Evolutionary conservation across 2,797 vertebrate species (phyloP).

Genomic region (Amblyopsis hoosieri): DNA sequence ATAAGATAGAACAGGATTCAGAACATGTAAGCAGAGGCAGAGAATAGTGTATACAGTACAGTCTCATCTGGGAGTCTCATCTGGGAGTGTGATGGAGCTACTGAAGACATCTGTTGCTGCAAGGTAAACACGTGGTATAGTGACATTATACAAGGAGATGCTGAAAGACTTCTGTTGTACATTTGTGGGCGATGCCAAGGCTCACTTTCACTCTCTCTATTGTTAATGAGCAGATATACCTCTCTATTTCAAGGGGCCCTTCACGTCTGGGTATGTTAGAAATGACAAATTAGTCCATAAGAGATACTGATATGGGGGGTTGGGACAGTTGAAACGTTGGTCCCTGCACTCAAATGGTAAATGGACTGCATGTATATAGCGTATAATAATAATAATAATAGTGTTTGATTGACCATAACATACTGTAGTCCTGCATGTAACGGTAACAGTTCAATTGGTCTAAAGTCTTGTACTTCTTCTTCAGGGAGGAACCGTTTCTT

Average conservation of each 20-base stretch:
- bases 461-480: not conserved
- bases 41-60: no score
- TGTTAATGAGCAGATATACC: constrained; percentile 49
- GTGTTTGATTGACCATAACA: no score
- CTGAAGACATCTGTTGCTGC: constrained; percentile 53
- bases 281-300: constrained; percentile 1
- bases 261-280: constrained; percentile 18
- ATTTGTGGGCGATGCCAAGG: constrained; percentile 30
- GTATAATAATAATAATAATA: no score
- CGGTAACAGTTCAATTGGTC: no score
- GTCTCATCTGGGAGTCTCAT: constrained; percentile 47
- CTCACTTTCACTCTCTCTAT: constrained; percentile 58
- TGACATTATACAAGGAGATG: constrained; percentile 51
- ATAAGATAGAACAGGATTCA: no score
- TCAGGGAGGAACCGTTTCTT: constrained; percentile 86
- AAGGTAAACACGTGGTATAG: constrained; percentile 55
- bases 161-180: constrained; percentile 57
- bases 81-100: constrained; percentile 34
- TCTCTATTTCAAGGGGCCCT: constrained; percentile 27
- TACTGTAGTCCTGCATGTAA: no score
- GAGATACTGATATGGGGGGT: no score
- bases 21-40: no score
- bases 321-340: no score
- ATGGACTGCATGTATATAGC: no score
- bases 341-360: no score